Evolutionary conservation across 2,888 invertebrate species (phyloP).

Genomic region (Drosophila emarginata): DNA sequence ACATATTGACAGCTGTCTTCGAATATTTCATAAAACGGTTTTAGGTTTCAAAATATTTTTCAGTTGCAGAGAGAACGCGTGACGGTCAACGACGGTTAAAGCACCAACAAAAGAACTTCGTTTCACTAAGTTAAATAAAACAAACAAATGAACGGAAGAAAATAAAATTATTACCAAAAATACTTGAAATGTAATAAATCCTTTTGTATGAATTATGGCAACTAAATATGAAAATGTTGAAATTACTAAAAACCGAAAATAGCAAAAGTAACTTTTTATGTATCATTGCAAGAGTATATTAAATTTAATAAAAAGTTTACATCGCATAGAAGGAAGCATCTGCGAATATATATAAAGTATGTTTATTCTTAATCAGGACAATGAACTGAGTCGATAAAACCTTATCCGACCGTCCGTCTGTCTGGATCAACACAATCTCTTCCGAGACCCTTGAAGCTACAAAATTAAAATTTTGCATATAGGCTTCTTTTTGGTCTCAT

Average conservation of each 20-base stretch:
- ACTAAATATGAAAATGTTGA: slow-evolving; percentile 27
- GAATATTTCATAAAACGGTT: background rate
- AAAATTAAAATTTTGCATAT: too few species aligned
- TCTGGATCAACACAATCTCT: too few species aligned
- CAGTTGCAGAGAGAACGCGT: slow-evolving; percentile 59
- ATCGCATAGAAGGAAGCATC: too few species aligned
- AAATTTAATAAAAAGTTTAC: too few species aligned
- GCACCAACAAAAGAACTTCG: slow-evolving; percentile 2
- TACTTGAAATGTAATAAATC: slow-evolving; percentile 47
- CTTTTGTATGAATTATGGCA: slow-evolving; percentile 54
- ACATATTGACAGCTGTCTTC: background rate
- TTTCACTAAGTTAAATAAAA: slow-evolving; percentile 10
- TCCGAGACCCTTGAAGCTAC: too few species aligned
- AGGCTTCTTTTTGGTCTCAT: too few species aligned
- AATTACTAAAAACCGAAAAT: slow-evolving; percentile 40
- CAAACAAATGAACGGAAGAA: slow-evolving; percentile 30
- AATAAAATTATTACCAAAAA: slow-evolving; percentile 18
- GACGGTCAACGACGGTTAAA: slow-evolving; percentile 34
- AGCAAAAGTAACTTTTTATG: slow-evolving; percentile 56
- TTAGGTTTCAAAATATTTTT: slow-evolving; percentile 54
- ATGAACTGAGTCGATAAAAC: too few species aligned
- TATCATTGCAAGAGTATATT: too few species aligned
- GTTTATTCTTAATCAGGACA: too few species aligned
- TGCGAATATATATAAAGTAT: too few species aligned
- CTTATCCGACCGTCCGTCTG: too few species aligned